Base-by-base conservation (phyloP, 1,140 invertebrate species). In the Drosophila cardini region DNA sequence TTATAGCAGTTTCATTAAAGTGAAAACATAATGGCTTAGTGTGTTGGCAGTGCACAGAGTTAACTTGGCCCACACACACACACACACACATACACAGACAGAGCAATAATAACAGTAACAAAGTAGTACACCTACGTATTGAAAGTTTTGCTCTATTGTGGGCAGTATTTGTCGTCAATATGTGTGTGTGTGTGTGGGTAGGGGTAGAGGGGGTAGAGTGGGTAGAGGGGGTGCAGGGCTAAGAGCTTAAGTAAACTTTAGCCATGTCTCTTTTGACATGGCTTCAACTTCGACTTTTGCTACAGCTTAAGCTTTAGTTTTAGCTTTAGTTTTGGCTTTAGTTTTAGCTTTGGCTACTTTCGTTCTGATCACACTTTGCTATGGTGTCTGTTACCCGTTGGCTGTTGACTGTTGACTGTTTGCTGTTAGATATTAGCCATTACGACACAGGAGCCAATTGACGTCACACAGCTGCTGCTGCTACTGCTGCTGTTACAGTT, bases 381-480 rank as follows among this genome's bases (percentile, higher is more conserved):
- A 3, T 13, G 13, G 15, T 45, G 26, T 40, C 42, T 60, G 42
- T 15, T 48, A 40, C 38, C 57, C 36, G 52, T 30, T 36, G 16
- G 42, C 13, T n/a, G n/a, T n/a, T n/a, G n/a, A n/a, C n/a, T n/a
- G n/a, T 38, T 32, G 48, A 30, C 36, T 42, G 52, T 57, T 18
- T 30, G 32, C 64, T 21, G 32, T 69, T 55, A 32, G 53, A 34
- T 52, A 43, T 34, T 34, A 36, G 46, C 45, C 21, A 45, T 55
- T 45, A 52, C 15, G 15, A 15, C 48, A 15, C 42, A 45, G 16
- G 45, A 36, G 43, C 43, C 55, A 48, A 86, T 85, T 85, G 82
- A 85, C 82, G 82, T 85, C 82, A 85, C 78, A 70, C 64, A 79
- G 67, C 72, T 83, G 71, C 9, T 53, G 53, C 13, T 61, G 21